Conservation (phyloP, 2,797 vertebrate genomes). For the Hirundo rustica region DNA sequence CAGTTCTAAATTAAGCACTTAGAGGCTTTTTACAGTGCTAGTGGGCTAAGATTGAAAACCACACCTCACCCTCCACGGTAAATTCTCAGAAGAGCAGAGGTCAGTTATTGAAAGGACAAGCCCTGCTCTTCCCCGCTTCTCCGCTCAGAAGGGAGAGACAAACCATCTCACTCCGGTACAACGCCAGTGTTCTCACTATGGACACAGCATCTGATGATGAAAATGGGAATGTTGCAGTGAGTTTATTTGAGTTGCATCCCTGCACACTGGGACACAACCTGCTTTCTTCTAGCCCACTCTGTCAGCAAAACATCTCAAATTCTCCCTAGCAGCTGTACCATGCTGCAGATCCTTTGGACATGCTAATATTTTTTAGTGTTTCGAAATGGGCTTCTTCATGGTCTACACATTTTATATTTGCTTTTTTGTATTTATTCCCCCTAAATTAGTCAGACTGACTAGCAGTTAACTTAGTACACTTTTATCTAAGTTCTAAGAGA, state of each 20-base stretch:
- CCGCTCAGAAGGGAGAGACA: not conserved
- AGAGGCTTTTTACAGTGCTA: not conserved
- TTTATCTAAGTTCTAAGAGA: not conserved
- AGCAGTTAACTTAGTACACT: not conserved
- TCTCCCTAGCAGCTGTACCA: not conserved
- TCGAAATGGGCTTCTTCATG: not conserved
- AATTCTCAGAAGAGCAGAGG: not conserved
- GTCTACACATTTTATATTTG: not conserved
- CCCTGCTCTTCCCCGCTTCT: not conserved
- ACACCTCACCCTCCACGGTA: accelerated
- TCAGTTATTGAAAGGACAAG: not conserved
- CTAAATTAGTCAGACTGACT: not conserved
- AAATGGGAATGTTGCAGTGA: not conserved
- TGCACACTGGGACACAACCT: not conserved
- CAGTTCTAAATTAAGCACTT: not conserved
- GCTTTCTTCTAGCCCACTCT: not conserved
- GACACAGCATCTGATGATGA: not conserved
- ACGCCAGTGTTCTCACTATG: not conserved
- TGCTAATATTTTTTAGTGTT: accelerated
- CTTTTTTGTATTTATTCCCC: no score
- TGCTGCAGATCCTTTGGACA: not conserved
- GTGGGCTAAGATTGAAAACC: not conserved
- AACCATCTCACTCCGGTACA: not conserved
- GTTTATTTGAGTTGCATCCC: not conserved
- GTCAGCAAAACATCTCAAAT: not conserved